Conservation (phyloP, 1,140 invertebrate genomes). For the Harpegnathos saltator region DNA sequence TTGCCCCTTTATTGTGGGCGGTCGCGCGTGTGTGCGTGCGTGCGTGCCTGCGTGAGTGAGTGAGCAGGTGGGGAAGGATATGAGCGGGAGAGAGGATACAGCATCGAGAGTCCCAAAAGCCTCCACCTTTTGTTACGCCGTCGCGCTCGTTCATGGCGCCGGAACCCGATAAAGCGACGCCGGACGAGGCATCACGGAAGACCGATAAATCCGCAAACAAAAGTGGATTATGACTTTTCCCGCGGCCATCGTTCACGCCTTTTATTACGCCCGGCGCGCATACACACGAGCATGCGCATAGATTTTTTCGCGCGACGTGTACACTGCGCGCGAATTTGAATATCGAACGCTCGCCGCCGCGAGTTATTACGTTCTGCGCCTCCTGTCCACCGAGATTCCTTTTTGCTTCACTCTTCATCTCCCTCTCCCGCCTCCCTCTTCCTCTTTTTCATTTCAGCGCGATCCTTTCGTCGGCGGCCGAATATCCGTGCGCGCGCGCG, state of each 20-base stretch:
- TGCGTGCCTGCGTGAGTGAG: too few species aligned
- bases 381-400: conserved; percentile 29
- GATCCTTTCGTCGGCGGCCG: conserved; percentile 10
- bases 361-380: conserved; percentile 67
- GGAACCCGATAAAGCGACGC: conserved; percentile 47
- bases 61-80: conserved; percentile 12
- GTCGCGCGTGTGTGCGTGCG: background rate
- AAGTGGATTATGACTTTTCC: conserved; percentile 70
- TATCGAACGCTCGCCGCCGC: conserved; percentile 56
- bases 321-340: conserved; percentile 67
- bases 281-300: conserved; percentile 21
- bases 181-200: conserved; percentile 56
- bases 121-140: conserved; percentile 47
- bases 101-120: conserved; percentile 48
- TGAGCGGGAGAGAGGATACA: background rate
- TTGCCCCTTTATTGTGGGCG: conserved; percentile 2
- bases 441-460: conserved; percentile 37
- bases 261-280: conserved; percentile 58
- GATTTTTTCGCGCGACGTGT: conserved; percentile 51
- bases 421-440: background rate
- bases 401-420: conserved; percentile 1
- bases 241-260: conserved; percentile 61
- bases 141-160: conserved; percentile 47
- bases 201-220: conserved; percentile 70
- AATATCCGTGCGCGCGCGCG: conserved; percentile 35